Evolutionary conservation across 35 echinoderm and acorn worm species (phyloP).

Genomic region (Eucidaris tribuloides): DNA sequence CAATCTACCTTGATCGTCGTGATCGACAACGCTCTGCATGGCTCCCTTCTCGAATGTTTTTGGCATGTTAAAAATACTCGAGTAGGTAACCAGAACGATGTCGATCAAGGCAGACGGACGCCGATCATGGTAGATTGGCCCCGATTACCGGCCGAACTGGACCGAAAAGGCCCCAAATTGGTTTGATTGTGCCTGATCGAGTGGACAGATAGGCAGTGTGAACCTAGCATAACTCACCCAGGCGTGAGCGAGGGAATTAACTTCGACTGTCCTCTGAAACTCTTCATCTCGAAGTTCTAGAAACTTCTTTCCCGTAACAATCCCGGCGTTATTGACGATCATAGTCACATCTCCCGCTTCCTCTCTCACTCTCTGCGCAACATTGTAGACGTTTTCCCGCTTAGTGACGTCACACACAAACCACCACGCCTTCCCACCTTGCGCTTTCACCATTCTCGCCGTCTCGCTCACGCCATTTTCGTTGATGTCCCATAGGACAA

Average conservation of each 20-base stretch:
- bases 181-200: too few relatives aligned
- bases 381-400: slow-evolving; percentile 60
- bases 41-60: too few relatives aligned
- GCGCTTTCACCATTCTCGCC: slow-evolving; percentile 42
- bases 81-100: too few relatives aligned
- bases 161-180: too few relatives aligned
- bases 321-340: slow-evolving; percentile 90
- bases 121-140: too few relatives aligned
- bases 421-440: slow-evolving; percentile 61
- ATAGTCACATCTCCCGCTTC: slow-evolving; percentile 92
- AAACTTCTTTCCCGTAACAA: slow-evolving; percentile 70
- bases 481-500: slow-evolving; percentile 77
- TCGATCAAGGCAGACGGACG: too few relatives aligned
- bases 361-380: slow-evolving; percentile 68
- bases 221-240: too few relatives aligned
- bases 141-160: too few relatives aligned
- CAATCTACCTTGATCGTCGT: too few relatives aligned
- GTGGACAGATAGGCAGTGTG: too few relatives aligned
- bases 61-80: too few relatives aligned
- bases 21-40: too few relatives aligned
- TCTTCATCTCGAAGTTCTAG: slow-evolving; percentile 54
- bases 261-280: slow-evolving; percentile 60
- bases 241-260: slow-evolving; percentile 72
- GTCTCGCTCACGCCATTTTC: slow-evolving; percentile 45
- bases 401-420: slow-evolving; percentile 73